Evolutionary conservation across 2,113 vertebrate genomes (phyloP), one percentile per base, ranked within the genome.

Genomic region (Diphyllodes magnificus): DNA sequence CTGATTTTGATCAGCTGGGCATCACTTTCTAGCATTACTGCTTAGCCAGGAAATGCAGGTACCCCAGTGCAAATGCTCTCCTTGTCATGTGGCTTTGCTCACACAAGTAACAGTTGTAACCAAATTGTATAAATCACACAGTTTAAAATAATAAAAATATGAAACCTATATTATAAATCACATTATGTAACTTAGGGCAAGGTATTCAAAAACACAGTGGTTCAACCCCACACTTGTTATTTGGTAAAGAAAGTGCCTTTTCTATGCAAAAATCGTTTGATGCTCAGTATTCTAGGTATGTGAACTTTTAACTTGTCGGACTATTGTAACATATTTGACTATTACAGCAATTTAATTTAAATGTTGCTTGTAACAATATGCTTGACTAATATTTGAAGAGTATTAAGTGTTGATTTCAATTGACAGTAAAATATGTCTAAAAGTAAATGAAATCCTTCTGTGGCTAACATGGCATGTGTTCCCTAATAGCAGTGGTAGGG

Each of bases 301-400:
- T 97, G 96, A 98, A 98, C 97, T 98, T 98, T 98, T 97, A 97
- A 96, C 96, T 97, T 54, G 59, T 97, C 88, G 97, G 88, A 82
- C 92, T 96, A 69, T 97, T 95, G 92, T 96, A 97, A 97, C 39
- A 39, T 39, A 12, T 39, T 39, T 39, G 39, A 12, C 39, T 39
- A 39, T 39, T 39, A 39, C 39, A 39, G 39, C 39, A 39, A 39
- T 39, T 39, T 39, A 39, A 39, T 39, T 39, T 12, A 39, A 39
- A 39, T 12, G 39, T 39, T 39, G 39, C 39, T 11, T 39, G 39
- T 39, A 39, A 39, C 39, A 39, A 39, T 39, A 39, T 12, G 39
- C 39, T 12, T 39, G 39, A 39, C 39, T 39, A 39, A 39, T 39
- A 39, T 64, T 56, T 82, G 56, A 79, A 66, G 30, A 84, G 7